Conservation (phyloP, 1,140 invertebrate species). For the Pseudomyrmex dendroicus region DNA sequence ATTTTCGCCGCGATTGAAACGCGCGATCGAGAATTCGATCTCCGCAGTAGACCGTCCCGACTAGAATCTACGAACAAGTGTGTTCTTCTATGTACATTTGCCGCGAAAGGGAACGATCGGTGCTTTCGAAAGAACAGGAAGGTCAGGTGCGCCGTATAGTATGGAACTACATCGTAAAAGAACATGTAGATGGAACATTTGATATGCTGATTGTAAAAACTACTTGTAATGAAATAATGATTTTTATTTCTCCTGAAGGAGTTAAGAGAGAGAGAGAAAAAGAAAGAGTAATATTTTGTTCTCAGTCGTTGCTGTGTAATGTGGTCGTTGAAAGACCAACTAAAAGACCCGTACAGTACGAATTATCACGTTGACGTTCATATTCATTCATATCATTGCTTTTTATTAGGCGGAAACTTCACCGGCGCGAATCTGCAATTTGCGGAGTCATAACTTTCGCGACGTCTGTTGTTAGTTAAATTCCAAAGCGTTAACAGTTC, state of each 20-base stretch:
- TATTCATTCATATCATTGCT: constrained; percentile 23
- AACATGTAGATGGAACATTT: background rate
- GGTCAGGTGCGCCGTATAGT: background rate
- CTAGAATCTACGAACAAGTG: constrained; percentile 32
- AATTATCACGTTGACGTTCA: background rate
- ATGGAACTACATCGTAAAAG: background rate
- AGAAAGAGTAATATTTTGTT: no score
- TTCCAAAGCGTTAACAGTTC: constrained; percentile 37
- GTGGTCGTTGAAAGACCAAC: background rate
- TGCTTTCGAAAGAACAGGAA: constrained; percentile 27
- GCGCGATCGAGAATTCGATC: constrained; percentile 18
- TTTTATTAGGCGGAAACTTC: constrained; percentile 13
- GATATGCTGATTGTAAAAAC: background rate
- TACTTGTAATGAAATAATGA: constrained; percentile 1
- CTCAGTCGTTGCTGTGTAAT: no score
- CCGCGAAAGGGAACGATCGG: constrained; percentile 62
- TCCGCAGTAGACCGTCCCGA: background rate
- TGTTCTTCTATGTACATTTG: constrained; percentile 59
- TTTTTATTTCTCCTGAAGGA: background rate
- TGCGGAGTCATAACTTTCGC: constrained; percentile 23
- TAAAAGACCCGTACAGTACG: background rate
- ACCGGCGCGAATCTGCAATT: constrained; percentile 18
- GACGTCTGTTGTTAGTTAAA: constrained; percentile 20
- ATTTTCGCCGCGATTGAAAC: constrained; percentile 9
- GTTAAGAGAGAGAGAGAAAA: no score